Evolutionary conservation across 2,797 vertebrate species (phyloP).

Genomic region (Etheostoma nigrum): DNA sequence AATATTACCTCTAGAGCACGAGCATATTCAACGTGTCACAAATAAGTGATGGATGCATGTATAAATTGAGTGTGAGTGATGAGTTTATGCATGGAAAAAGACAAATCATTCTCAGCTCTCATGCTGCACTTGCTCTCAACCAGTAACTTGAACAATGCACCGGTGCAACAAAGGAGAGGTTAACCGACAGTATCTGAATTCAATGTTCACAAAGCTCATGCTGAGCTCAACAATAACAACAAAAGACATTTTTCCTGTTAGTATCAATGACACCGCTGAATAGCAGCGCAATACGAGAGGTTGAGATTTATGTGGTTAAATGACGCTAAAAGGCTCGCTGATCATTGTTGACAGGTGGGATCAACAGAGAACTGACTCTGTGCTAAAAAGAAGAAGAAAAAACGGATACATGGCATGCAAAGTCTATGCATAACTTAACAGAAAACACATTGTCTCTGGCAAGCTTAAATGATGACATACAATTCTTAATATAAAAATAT

Average conservation of each 20-base stretch:
- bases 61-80: slow-evolving; percentile 85
- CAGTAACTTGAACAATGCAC: slow-evolving; percentile 82
- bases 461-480: slow-evolving; percentile 48
- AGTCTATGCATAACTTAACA: slow-evolving; percentile 64
- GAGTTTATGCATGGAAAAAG: slow-evolving; percentile 84
- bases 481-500: slow-evolving; percentile 31
- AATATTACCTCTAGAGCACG: slow-evolving; percentile 75
- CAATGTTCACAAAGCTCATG: slow-evolving; percentile 85
- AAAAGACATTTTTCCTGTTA: slow-evolving; percentile 84
- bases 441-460: slow-evolving; percentile 59
- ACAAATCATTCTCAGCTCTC: slow-evolving; percentile 81
- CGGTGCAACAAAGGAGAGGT: slow-evolving; percentile 83
- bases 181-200: slow-evolving; percentile 86
- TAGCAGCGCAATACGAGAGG: slow-evolving; percentile 81
- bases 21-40: slow-evolving; percentile 83
- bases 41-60: slow-evolving; percentile 86
- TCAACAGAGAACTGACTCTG: slow-evolving; percentile 76
- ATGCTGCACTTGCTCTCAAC: slow-evolving; percentile 79
- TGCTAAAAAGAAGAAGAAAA: slow-evolving; percentile 33
- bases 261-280: slow-evolving; percentile 85
- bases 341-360: slow-evolving; percentile 85
- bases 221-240: slow-evolving; percentile 86
- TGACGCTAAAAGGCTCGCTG: slow-evolving; percentile 84
- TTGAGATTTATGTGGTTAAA: slow-evolving; percentile 85
- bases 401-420: slow-evolving; percentile 53